Conservation (phyloP, 2,113 vertebrate species). For the Limnothrissa miodon region DNA sequence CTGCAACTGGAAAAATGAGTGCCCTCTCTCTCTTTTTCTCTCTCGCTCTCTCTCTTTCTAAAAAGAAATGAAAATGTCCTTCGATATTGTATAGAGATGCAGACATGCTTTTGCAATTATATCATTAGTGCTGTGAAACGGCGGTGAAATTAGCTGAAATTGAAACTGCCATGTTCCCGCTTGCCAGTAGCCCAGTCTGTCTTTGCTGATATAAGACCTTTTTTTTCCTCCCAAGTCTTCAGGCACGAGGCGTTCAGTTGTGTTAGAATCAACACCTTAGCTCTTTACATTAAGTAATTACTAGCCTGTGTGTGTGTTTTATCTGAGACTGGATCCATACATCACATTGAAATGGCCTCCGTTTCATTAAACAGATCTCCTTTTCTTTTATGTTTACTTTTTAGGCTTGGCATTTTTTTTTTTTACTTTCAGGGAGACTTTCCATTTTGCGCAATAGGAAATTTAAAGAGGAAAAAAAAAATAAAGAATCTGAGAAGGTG, state of each 20-base stretch:
- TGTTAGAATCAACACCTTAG: slow-evolving; percentile 6
- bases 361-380: neutral
- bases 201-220: neutral
- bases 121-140: slow-evolving; percentile 21
- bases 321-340: neutral
- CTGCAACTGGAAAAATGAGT: neutral
- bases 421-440: neutral
- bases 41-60: too few relatives aligned
- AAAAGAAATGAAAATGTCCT: neutral
- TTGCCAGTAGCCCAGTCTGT: neutral
- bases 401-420: neutral
- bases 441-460: neutral
- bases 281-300: slow-evolving; percentile 17
- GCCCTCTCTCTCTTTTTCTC: neutral
- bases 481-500: neutral
- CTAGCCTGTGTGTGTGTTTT: neutral
- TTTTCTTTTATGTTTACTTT: neutral
- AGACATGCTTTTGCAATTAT: slow-evolving; percentile 16
- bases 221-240: neutral
- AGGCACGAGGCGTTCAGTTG: neutral
- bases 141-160: slow-evolving; percentile 10
- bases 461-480: neutral
- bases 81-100: neutral
- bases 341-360: neutral
- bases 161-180: neutral